Base-by-base conservation (phyloP, 2,888 invertebrate genomes). In the Drosophila suboccidentalis region DNA sequence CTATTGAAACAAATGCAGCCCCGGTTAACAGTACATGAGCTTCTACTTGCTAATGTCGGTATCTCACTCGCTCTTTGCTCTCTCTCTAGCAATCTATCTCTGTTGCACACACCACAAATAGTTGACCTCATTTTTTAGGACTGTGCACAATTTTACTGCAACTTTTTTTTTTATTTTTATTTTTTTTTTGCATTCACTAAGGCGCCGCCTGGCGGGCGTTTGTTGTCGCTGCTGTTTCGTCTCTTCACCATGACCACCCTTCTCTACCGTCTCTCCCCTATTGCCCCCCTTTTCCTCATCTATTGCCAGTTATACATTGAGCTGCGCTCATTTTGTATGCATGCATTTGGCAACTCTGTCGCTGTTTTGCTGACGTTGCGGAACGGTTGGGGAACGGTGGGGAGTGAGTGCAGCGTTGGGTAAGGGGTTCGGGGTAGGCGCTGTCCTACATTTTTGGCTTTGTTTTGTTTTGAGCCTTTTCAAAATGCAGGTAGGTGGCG, bases 81-180 rank as follows among this genome's bases (percentile, higher is more conserved):
- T 29, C 53, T 32, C 8, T 51, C 26, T 32, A 32, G 54, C 26
- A 38, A 19, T 41, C 66, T 46, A n/a, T 63, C 47, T 46, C 50
- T 55, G 32, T 60, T 32, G 71, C 71, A 69, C 51, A 72, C 58
- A 80, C 68, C 76, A 63, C 54, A 82, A 83, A 89, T 87, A 90
- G 87, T 87, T 87, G 90, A 87, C 87, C 87, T 84, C 87, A 89
- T 87, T 87, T 90, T 89, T 83, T 89, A 73, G 84, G 26, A 69
- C 67, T 85, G 86, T 75, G 82, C 82, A 81, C 82, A 87, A 78
- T 89, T 81, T 87, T 78, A 75, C 88, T 85, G 85, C 71, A 82
- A 72, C 53, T 80, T 77, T 63, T 74, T 57, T 80, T 60, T 58
- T 39, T 49, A n/a, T n/a, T n/a, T n/a, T n/a, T n/a, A n/a, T 80